Percentiles rank a stretch among this genome's conserved stretches.
phyloP scores from a whole-genome alignment of 2,113 vertebrate genomes.

The Chloebia gouldiae region DNA sequence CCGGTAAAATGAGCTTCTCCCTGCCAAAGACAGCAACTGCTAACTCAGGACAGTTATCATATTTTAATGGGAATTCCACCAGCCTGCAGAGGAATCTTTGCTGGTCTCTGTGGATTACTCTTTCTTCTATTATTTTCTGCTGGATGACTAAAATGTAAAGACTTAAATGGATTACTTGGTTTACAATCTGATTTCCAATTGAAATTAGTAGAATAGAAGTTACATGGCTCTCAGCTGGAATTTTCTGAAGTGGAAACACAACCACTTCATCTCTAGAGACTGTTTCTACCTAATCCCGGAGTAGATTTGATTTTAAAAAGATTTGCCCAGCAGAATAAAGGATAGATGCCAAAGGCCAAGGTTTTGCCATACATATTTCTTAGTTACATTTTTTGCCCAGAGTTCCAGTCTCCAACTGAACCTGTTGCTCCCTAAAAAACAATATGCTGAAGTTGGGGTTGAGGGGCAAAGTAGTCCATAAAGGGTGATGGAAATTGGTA shows the following conservation, averaged over 20 bases:
- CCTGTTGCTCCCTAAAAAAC: not conserved
- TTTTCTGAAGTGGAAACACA: not conserved
- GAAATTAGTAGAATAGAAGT: not conserved
- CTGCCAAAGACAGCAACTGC: not conserved
- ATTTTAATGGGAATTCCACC: not conserved
- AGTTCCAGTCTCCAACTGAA: not conserved
- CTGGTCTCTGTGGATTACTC: not conserved
- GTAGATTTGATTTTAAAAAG: not conserved
- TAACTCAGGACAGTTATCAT: slow-evolving; percentile 6
- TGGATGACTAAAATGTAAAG: not conserved
- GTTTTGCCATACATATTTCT: not conserved
- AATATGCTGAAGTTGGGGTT: not conserved
- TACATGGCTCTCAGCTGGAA: not conserved
- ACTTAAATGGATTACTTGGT: not conserved
- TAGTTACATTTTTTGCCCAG: not conserved
- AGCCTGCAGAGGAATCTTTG: not conserved
- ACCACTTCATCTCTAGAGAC: not conserved
- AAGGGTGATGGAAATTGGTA: not conserved
- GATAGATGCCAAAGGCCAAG: not conserved
- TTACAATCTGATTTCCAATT: not conserved
- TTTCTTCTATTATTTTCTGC: not conserved
- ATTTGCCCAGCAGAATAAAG: not conserved
- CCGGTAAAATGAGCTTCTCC: not conserved
- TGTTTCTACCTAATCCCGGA: not conserved
- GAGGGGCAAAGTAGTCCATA: not conserved